Evolutionary conservation across 2,888 invertebrate species (phyloP).

Genomic region (Unio delphinus): DNA sequence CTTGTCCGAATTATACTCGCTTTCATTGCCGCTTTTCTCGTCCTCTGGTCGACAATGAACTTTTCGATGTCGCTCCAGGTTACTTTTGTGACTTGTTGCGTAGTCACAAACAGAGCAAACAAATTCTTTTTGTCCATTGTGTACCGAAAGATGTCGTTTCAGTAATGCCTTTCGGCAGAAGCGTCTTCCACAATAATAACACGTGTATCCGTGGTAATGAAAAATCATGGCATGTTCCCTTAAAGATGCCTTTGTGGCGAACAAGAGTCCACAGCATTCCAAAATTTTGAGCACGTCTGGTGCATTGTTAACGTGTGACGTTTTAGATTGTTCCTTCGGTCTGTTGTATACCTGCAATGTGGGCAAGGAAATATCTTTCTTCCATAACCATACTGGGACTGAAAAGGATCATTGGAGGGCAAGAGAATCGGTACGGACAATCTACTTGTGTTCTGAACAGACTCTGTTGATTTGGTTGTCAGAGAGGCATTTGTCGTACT

Average conservation of each 20-base stretch:
- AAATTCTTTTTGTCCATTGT: conserved; percentile 73
- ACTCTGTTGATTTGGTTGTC: too few relatives aligned
- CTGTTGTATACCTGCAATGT: conserved; percentile 69
- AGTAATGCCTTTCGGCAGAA: conserved; percentile 73
- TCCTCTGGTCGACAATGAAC: conserved; percentile 65
- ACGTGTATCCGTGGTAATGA: conserved; percentile 72
- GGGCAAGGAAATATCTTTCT: conserved; percentile 65
- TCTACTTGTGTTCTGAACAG: not conserved
- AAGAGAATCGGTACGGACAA: conserved; percentile 14
- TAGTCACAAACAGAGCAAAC: conserved; percentile 71
- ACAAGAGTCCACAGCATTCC: conserved; percentile 71
- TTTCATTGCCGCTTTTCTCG: conserved; percentile 25
- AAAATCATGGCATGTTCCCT: conserved; percentile 71
- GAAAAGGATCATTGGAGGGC: not conserved
- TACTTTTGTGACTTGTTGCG: conserved; percentile 73
- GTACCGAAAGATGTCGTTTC: conserved; percentile 72
- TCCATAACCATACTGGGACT: conserved; percentile 39
- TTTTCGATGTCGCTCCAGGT: conserved; percentile 72
- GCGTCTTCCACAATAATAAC: conserved; percentile 69
- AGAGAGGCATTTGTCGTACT: too few relatives aligned
- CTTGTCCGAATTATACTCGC: conserved; percentile 12
- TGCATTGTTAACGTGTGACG: conserved; percentile 73
- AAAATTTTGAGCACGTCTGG: conserved; percentile 64
- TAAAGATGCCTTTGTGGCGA: conserved; percentile 71
- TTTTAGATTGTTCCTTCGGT: conserved; percentile 71